phyloP scores from a whole-genome alignment of 35 echinoderm and acorn worm genomes.

The Eucidaris tribuloides region DNA sequence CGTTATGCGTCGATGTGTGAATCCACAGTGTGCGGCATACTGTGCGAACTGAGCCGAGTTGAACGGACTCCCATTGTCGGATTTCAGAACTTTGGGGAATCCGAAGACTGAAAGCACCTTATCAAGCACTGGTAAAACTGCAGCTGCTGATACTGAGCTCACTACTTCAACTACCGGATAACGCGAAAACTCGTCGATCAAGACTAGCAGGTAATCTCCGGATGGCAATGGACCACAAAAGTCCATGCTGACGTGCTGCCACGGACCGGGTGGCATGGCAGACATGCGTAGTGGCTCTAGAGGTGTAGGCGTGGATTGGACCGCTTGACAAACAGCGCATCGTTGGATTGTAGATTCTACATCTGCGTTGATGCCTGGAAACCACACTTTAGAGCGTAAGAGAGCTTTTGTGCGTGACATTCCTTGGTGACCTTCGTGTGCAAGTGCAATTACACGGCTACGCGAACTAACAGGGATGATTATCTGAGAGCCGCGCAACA shows the following conservation, averaged over 20 bases:
- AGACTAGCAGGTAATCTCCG: slow-evolving; percentile 61
- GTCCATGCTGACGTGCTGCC: slow-evolving; percentile 34
- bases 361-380: neutral
- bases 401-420: neutral
- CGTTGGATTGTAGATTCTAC: neutral
- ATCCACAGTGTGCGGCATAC: slow-evolving; percentile 15
- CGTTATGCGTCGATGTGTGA: slow-evolving; percentile 23
- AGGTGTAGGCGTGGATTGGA: neutral
- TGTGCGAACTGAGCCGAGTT: slow-evolving; percentile 12
- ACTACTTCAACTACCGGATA: slow-evolving; percentile 52
- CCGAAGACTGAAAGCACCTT: slow-evolving; percentile 48
- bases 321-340: neutral
- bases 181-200: slow-evolving; percentile 52
- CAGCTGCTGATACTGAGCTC: slow-evolving; percentile 22
- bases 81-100: slow-evolving; percentile 49
- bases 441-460: slow-evolving; percentile 13
- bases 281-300: slow-evolving; percentile 7
- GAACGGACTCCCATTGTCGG: slow-evolving; percentile 65
- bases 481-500: slow-evolving; percentile 9
- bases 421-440: slow-evolving; percentile 59
- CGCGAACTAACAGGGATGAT: slow-evolving; percentile 22
- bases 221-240: slow-evolving; percentile 62
- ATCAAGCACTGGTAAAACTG: slow-evolving; percentile 26
- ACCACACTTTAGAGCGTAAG: neutral
- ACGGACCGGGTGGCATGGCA: neutral